Conservation (phyloP, 2,113 vertebrate genomes). For the Sinocyclocheilus grahami region DNA sequence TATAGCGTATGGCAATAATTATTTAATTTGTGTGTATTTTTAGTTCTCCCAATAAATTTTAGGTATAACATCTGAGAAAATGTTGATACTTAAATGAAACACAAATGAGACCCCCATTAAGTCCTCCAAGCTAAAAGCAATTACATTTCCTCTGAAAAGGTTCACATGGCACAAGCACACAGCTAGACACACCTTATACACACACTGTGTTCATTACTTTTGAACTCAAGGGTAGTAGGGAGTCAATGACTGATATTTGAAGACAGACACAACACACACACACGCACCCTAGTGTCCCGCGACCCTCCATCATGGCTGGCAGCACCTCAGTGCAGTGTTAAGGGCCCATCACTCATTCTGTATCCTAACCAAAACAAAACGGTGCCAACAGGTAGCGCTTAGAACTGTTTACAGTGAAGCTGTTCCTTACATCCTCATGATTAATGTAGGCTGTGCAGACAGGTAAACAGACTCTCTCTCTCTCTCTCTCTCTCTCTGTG, state of each 20-base stretch:
- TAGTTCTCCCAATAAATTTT: no score
- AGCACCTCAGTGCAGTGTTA: constrained; percentile 68
- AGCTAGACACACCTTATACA: neutral
- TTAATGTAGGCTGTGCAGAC: constrained; percentile 52
- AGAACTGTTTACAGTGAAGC: constrained; percentile 82
- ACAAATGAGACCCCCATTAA: no score
- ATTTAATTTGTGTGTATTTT: no score
- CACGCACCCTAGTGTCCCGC: constrained; percentile 42
- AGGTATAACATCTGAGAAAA: no score
- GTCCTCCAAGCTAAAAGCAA: neutral
- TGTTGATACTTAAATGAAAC: no score
- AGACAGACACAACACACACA: constrained; percentile 33
- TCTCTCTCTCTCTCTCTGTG: neutral
- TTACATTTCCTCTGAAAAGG: neutral
- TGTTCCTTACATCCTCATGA: constrained; percentile 60
- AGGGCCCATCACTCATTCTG: constrained; percentile 76
- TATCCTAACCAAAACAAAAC: constrained; percentile 80
- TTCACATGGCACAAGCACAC: constrained; percentile 8
- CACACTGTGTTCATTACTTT: neutral
- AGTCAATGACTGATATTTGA: constrained; percentile 18
- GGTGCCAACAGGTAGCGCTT: constrained; percentile 84
- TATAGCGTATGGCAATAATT: no score
- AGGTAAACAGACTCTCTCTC: constrained; percentile 43
- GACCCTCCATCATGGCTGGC: constrained; percentile 72
- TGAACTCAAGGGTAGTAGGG: constrained; percentile 3